A percentile compares a stretch with the other conserved stretches of the same genome.
Conservation (phyloP, 2,797 vertebrate genomes). For the Galago senegalensis region DNA sequence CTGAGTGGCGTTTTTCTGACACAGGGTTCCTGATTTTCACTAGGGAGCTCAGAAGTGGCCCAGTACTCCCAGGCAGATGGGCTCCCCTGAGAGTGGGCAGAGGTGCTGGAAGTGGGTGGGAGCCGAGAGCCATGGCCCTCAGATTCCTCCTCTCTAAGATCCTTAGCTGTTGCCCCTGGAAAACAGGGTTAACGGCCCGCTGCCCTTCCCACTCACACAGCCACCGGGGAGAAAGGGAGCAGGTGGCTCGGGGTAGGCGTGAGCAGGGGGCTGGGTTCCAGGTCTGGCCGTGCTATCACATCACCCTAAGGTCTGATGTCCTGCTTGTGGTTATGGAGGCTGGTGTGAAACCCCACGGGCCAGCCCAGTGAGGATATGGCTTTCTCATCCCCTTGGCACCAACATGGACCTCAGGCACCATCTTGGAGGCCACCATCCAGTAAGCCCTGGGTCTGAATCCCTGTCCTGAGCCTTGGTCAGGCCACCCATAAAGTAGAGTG, state of each 20-base stretch:
- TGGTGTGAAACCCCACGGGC: neutral
- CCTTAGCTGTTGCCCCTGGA: neutral
- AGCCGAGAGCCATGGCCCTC: neutral
- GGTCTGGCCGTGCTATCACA: neutral
- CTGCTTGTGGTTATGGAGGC: neutral
- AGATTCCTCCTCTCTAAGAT: fast-evolving
- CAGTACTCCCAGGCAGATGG: fast-evolving
- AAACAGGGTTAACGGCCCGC: neutral
- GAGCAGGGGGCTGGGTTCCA: neutral
- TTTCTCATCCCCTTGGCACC: neutral
- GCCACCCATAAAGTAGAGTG: neutral
- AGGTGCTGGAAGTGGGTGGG: too few relatives aligned
- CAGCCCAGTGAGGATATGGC: fast-evolving
- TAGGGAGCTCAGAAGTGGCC: neutral
- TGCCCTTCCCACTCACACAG: neutral
- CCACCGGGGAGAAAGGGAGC: neutral
- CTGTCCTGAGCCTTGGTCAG: neutral
- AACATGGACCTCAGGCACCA: neutral
- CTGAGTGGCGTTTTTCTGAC: neutral
- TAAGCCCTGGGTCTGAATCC: neutral
- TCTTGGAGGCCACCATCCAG: neutral
- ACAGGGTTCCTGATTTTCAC: neutral
- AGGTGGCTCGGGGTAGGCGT: neutral
- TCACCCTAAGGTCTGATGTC: neutral
- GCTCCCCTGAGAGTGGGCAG: neutral